Evolutionary conservation across 2,888 invertebrate genomes (phyloP).

Genomic region (Conistra vaccinii): DNA sequence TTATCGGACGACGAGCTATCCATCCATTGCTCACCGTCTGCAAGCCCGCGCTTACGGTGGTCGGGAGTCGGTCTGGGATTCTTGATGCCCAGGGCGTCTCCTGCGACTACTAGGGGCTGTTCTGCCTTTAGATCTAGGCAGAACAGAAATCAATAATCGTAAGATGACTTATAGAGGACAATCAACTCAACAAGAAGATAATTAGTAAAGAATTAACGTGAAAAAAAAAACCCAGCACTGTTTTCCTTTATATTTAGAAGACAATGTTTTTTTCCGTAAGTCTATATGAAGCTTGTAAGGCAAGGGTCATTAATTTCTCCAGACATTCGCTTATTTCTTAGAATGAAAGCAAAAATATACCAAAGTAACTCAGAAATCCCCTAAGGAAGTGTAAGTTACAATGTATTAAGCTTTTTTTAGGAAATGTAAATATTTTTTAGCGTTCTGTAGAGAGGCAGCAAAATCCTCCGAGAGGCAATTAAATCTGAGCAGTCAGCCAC

Average conservation of each 20-base stretch:
- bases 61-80: no score
- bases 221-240: not conserved
- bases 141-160: not conserved
- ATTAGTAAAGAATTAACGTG: not conserved
- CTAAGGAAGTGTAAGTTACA: constrained; percentile 36
- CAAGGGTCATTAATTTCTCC: constrained; percentile 51
- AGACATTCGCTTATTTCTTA: constrained; percentile 28
- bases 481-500: no score
- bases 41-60: no score
- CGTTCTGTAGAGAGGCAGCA: no score
- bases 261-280: constrained; percentile 11
- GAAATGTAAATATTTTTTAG: no score
- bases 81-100: no score
- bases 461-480: no score
- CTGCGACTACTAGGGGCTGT: no score
- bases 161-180: not conserved
- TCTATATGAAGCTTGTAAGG: constrained; percentile 34
- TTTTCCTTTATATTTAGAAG: constrained; percentile 8
- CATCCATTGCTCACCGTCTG: no score
- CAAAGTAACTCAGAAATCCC: constrained; percentile 36
- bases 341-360: constrained; percentile 40
- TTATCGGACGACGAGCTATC: no score
- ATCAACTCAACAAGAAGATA: not conserved
- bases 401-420: not conserved
- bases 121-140: no score